phyloP scores from a whole-genome alignment of 1,140 invertebrate genomes.

The Achatina immaculata region DNA sequence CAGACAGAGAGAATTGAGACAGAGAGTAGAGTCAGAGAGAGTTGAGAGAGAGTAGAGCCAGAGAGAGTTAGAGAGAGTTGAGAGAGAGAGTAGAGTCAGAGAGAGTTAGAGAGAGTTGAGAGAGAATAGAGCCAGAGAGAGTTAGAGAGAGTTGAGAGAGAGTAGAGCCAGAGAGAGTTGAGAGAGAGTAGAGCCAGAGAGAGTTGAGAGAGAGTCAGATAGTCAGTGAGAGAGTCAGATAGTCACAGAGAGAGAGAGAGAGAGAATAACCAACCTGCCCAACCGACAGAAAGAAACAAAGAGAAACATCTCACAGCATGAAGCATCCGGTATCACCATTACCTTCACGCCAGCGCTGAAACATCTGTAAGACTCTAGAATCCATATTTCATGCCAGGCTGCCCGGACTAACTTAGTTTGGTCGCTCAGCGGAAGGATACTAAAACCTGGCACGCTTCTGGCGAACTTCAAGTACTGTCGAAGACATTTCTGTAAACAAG shows the following conservation, averaged over 20 bases:
- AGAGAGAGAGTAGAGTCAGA: not conserved
- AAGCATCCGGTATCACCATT: too few species aligned
- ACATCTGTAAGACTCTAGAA: not conserved
- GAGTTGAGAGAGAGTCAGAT: too few species aligned
- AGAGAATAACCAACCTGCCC: too few species aligned
- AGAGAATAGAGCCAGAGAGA: too few species aligned
- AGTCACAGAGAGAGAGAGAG: too few species aligned
- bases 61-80: not conserved
- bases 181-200: too few species aligned
- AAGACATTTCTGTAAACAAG: not conserved
- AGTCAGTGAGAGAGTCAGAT: too few species aligned
- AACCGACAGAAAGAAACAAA: too few species aligned
- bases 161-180: too few species aligned
- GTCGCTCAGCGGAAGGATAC: not conserved
- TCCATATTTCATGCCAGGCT: not conserved
- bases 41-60: not conserved
- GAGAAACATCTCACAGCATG: too few species aligned
- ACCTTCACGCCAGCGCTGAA: not conserved
- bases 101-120: not conserved
- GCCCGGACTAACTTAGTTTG: not conserved
- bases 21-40: not conserved
- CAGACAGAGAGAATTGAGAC: not conserved
- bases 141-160: too few species aligned
- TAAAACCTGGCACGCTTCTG: slow-evolving; percentile 2
- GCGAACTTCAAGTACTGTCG: not conserved